Conservation (phyloP, 2,888 invertebrate species). For the Drosophila hamatofila region DNA sequence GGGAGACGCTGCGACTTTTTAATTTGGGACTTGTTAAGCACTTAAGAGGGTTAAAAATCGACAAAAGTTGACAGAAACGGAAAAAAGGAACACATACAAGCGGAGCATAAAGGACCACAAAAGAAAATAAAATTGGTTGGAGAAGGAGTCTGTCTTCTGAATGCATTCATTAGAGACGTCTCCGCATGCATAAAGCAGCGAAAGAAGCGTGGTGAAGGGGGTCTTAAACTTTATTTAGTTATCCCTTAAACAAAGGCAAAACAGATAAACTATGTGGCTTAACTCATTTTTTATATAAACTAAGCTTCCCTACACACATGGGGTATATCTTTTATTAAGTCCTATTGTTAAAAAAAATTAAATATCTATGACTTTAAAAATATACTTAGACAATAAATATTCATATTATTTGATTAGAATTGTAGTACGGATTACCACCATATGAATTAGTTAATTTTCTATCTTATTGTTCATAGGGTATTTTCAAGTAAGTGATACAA, state of each 20-base stretch:
- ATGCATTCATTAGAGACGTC: constrained; percentile 65
- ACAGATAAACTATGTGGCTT: constrained; percentile 38
- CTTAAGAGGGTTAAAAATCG: constrained; percentile 81
- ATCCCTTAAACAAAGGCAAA: constrained; percentile 64
- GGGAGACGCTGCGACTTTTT: constrained; percentile 72
- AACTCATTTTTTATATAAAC: constrained; percentile 13
- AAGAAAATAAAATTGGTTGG: constrained; percentile 29
- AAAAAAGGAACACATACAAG: constrained; percentile 25
- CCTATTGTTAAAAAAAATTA: no score
- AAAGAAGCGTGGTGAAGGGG: background rate
- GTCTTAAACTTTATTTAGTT: constrained; percentile 72
- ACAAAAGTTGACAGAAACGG: constrained; percentile 71
- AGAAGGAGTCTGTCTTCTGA: constrained; percentile 54
- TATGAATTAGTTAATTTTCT: no score
- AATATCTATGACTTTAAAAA: background rate
- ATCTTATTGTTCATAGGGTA: background rate
- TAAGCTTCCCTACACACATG: constrained; percentile 14
- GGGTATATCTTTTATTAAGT: no score
- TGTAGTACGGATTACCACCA: background rate
- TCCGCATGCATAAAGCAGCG: constrained; percentile 25
- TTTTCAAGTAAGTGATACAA: background rate
- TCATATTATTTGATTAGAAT: background rate
- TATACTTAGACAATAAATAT: background rate
- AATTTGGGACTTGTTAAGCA: constrained; percentile 82
- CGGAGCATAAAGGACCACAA: constrained; percentile 53